These are phyloP conservation scores for Bibio marci DNA, from an alignment of 2,888 invertebrate species.

Conservation along the genomic window DNA sequence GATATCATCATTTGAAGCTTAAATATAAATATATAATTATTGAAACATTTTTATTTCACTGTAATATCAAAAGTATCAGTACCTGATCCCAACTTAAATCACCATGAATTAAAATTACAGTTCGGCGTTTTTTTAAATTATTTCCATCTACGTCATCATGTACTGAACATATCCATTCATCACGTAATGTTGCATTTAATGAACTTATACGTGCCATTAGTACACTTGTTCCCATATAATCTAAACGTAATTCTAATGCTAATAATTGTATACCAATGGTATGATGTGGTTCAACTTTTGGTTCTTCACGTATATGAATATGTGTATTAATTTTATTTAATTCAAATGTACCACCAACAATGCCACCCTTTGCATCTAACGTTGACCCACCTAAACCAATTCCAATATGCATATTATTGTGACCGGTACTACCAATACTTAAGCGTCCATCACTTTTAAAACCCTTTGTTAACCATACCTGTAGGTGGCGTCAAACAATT, in stretches of 20 bases:
- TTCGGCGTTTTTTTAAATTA: slow-evolving; percentile 36
- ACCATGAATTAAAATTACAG: slow-evolving; percentile 81
- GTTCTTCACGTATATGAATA: slow-evolving; percentile 79
- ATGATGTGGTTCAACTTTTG: slow-evolving; percentile 78
- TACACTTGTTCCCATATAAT: slow-evolving; percentile 97
- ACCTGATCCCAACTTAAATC: slow-evolving; percentile 83
- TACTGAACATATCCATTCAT: slow-evolving; percentile 60
- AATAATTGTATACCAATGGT: slow-evolving; percentile 63
- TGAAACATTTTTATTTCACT: not conserved
- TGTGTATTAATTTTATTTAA: slow-evolving; percentile 76
- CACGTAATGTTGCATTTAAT: slow-evolving; percentile 60
- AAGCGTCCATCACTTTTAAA: slow-evolving; percentile 82
- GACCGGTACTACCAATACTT: slow-evolving; percentile 85
- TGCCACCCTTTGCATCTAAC: slow-evolving; percentile 91
- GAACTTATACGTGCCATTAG: slow-evolving; percentile 78
- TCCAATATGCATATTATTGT: slow-evolving; percentile 81
- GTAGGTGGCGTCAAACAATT: not conserved
- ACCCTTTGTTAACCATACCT: slow-evolving; percentile 75
- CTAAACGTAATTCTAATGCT: slow-evolving; percentile 77
- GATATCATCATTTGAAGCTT: slow-evolving; percentile 87
- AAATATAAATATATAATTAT: slow-evolving; percentile 1
- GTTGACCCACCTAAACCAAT: slow-evolving; percentile 78
- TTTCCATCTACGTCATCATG: slow-evolving; percentile 12
- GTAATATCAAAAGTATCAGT: too few relatives aligned
- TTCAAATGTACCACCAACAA: slow-evolving; percentile 91